Evolutionary conservation across 2,113 vertebrate species (phyloP).

Genomic region (Corythoichthys intestinalis): DNA sequence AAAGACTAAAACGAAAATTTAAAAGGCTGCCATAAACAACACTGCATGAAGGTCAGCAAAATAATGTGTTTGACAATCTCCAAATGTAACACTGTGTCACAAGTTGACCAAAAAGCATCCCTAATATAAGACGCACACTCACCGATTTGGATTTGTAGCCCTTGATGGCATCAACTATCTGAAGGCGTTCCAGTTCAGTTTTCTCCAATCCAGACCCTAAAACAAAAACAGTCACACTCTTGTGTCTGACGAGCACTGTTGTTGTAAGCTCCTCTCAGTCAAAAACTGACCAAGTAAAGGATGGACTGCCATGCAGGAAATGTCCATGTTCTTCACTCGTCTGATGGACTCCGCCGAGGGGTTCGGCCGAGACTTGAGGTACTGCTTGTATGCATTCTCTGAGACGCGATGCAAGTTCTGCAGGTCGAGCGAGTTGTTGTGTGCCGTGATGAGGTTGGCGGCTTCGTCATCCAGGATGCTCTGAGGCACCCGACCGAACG

Average conservation of each 20-base stretch:
- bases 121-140: slow-evolving; percentile 47
- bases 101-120: not conserved
- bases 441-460: slow-evolving; percentile 71
- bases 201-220: slow-evolving; percentile 79
- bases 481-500: slow-evolving; percentile 89
- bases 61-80: no score
- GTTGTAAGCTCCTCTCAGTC: not conserved
- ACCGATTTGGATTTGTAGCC: slow-evolving; percentile 84
- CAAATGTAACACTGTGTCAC: not conserved
- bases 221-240: slow-evolving; percentile 3
- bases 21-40: no score
- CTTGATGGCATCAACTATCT: slow-evolving; percentile 86
- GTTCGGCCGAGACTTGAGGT: slow-evolving; percentile 82
- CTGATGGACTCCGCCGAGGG: slow-evolving; percentile 89
- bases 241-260: not conserved
- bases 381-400: slow-evolving; percentile 88
- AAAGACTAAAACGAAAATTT: no score
- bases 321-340: slow-evolving; percentile 81
- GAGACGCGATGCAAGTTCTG: slow-evolving; percentile 75
- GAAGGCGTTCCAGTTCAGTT: slow-evolving; percentile 81
- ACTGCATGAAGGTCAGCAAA: no score
- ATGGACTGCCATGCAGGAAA: slow-evolving; percentile 80
- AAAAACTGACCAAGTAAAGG: slow-evolving; percentile 82
- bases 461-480: slow-evolving; percentile 87
- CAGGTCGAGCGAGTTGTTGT: slow-evolving; percentile 79